phyloP scores from a whole-genome alignment of 2,113 vertebrate genomes.

The Hippotragus niger region DNA sequence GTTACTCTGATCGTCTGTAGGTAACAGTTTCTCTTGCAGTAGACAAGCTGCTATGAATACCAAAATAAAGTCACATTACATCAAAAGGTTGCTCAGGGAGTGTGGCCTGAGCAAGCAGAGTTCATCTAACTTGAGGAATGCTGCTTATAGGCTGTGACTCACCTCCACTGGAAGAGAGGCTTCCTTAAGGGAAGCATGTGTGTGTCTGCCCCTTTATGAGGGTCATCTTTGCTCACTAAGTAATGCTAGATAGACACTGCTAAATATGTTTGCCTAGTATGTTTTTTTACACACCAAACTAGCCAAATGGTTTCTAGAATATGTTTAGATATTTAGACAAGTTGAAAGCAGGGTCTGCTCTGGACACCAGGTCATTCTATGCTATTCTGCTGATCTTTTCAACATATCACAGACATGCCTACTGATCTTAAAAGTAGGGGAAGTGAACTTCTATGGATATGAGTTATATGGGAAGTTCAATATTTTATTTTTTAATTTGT shows the following conservation, averaged over 20 bases:
- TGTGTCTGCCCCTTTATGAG: background rate
- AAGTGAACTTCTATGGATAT: constrained; percentile 4
- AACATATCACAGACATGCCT: background rate
- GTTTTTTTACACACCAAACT: background rate
- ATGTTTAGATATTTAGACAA: background rate
- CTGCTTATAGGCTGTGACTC: background rate
- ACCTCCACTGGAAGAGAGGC: background rate
- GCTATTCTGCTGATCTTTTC: background rate
- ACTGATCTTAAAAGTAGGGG: background rate
- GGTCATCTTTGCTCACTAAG: background rate
- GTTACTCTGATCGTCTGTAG: background rate
- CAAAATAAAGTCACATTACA: background rate
- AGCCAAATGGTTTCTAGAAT: background rate
- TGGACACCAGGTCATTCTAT: background rate
- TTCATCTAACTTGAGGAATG: background rate
- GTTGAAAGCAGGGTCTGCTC: background rate
- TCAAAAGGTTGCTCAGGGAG: background rate
- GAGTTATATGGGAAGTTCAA: background rate
- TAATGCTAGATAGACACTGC: background rate
- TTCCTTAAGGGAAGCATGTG: background rate
- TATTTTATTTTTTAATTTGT: background rate
- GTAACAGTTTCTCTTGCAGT: background rate
- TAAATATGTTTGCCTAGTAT: background rate
- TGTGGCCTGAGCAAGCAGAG: background rate
- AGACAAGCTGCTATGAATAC: background rate